A percentile compares a stretch with the other conserved stretches of the same genome.
Conservation (phyloP, 1,140 invertebrate genomes). For the Eubasilissa regina region DNA sequence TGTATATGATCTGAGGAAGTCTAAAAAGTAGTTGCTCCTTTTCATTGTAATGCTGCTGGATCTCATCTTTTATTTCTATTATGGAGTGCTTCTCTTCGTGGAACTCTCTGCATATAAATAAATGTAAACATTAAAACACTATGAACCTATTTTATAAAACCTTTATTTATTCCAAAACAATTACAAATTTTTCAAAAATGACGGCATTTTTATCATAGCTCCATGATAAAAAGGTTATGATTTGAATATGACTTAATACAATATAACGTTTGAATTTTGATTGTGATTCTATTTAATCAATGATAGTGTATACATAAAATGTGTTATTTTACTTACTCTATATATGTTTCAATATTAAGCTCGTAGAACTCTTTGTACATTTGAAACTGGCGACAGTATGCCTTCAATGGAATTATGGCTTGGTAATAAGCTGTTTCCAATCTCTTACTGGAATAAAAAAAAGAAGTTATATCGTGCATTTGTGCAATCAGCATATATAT, state of each 20-base stretch:
- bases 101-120: slow-evolving; percentile 66
- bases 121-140: slow-evolving; percentile 17
- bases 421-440: slow-evolving; percentile 74
- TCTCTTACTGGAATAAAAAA: slow-evolving; percentile 65
- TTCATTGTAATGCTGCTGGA: slow-evolving; percentile 73
- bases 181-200: too few species aligned
- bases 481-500: too few species aligned
- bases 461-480: too few species aligned
- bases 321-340: slow-evolving; percentile 70
- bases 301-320: background rate
- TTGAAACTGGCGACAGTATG: slow-evolving; percentile 74
- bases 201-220: slow-evolving; percentile 10
- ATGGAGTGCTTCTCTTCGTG: slow-evolving; percentile 72
- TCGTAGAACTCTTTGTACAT: slow-evolving; percentile 72
- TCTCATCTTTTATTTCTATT: slow-evolving; percentile 73
- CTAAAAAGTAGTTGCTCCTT: slow-evolving; percentile 71
- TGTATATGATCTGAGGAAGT: slow-evolving; percentile 75
- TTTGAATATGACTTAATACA: too few species aligned
- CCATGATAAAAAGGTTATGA: background rate
- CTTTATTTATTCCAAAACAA: too few species aligned
- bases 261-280: too few species aligned
- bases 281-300: too few species aligned
- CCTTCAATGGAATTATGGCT: slow-evolving; percentile 76
- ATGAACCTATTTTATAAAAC: too few species aligned
- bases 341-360: slow-evolving; percentile 73